phyloP scores from a whole-genome alignment of 2,113 vertebrate species.

The Leucosticte australis region DNA sequence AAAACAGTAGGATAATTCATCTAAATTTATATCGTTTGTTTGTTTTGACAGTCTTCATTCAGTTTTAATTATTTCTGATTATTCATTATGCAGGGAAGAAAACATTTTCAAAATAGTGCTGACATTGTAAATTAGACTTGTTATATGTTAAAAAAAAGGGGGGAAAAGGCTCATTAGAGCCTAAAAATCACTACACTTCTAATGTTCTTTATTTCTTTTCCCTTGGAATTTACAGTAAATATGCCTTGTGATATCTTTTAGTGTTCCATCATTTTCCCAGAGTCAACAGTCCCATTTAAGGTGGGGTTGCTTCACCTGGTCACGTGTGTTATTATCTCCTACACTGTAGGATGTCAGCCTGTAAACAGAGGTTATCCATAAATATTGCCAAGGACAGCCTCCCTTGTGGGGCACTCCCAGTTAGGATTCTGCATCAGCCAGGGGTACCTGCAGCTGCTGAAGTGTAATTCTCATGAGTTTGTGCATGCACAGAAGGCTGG shows the following conservation, averaged over 20 bases:
- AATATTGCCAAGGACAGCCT: neutral
- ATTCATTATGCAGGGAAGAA: neutral
- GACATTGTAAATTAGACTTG: neutral
- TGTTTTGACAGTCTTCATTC: neutral
- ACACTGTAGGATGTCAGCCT: neutral
- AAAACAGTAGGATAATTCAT: neutral
- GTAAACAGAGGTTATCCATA: neutral
- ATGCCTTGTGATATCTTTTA: neutral
- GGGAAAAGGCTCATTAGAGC: neutral
- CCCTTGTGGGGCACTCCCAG: accelerated
- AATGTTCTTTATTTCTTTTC: neutral
- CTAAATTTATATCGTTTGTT: neutral
- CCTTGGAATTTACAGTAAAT: neutral
- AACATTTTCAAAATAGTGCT: neutral
- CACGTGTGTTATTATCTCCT: neutral
- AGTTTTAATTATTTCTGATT: neutral
- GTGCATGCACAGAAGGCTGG: neutral
- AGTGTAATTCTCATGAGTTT: neutral
- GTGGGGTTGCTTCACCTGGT: neutral
- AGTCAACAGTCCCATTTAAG: neutral
- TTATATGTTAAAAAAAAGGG: neutral
- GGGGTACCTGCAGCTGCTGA: neutral
- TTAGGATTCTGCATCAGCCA: neutral
- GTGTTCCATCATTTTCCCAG: neutral
- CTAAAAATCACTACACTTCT: neutral